phyloP scores from a whole-genome alignment of 2,113 vertebrate species.

The rat (Rattus norvegicus) region GRCr8 NC_086032.1:93191501-93192000 shows the following conservation, averaged over 20 bases:
- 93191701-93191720: background rate
- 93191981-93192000: fast-evolving
- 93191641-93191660: fast-evolving
- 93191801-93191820: background rate
- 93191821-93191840: background rate
- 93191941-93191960: fast-evolving
- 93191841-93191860: background rate
- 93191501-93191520: background rate
- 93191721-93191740: fast-evolving
- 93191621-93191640: background rate
- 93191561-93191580: background rate
- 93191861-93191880: background rate
- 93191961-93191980: background rate
- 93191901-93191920: background rate
- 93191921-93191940: fast-evolving
- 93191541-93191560: background rate
- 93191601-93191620: fast-evolving
- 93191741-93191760: fast-evolving
- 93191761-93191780: background rate
- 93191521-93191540: background rate
- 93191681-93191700: fast-evolving
- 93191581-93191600: fast-evolving
- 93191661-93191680: no score
- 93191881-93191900: background rate
- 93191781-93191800: fast-evolving